Conservation (phyloP, 1,140 invertebrate genomes). For the Ceratosolen solmsi region DNA sequence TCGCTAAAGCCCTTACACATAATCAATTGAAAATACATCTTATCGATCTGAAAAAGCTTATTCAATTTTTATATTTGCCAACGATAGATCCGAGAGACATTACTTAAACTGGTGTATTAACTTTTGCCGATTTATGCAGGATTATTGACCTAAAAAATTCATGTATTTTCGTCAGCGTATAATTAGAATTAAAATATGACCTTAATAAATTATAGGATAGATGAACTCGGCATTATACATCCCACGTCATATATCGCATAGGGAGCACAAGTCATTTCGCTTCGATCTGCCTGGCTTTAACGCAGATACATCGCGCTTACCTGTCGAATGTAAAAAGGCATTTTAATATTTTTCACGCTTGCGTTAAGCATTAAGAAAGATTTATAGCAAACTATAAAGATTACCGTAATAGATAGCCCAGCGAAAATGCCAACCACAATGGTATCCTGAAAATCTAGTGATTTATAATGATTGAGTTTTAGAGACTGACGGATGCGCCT, state of each 20-base stretch:
- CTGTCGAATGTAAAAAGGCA: not conserved
- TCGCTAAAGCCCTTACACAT: no score
- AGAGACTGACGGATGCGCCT: not conserved
- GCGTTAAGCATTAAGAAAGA: not conserved
- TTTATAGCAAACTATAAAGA: slow-evolving; percentile 17
- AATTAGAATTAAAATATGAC: not conserved
- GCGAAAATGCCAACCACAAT: not conserved
- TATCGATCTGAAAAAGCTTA: no score
- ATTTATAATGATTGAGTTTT: slow-evolving; percentile 29
- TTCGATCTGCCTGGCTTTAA: not conserved
- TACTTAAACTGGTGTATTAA: no score
- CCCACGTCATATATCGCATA: not conserved
- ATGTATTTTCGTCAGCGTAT: not conserved
- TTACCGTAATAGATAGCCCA: not conserved
- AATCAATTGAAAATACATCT: no score
- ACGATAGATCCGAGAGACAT: no score
- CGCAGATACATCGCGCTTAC: not conserved
- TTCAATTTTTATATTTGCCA: no score
- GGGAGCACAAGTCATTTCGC: not conserved
- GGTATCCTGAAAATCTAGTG: not conserved
- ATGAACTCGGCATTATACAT: no score
- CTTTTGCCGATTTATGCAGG: not conserved
- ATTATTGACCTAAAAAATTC: not conserved
- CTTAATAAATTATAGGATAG: not conserved
- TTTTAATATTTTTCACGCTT: slow-evolving; percentile 8